Conservation (phyloP, 2,113 vertebrate species). For the Anthoscopus minutus region DNA sequence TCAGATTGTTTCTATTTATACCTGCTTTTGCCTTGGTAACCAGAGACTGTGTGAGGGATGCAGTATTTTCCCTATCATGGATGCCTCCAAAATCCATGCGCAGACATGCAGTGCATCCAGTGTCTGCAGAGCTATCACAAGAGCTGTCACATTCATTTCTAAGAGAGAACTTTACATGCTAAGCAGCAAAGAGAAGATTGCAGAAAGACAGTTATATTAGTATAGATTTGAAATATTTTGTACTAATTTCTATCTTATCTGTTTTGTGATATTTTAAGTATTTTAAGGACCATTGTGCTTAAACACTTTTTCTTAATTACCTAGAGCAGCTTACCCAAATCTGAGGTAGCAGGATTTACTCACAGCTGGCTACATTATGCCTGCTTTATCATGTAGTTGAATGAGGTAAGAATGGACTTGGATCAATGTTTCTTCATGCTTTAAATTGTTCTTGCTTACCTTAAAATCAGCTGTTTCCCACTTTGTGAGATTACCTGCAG, state of each 20-base stretch:
- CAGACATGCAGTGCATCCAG: background rate
- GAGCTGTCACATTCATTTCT: background rate
- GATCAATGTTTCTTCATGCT: background rate
- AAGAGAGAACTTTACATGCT: background rate
- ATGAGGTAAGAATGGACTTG: background rate
- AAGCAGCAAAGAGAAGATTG: background rate
- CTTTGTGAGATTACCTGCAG: background rate
- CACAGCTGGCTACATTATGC: background rate
- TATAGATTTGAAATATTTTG: background rate
- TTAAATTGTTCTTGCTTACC: background rate
- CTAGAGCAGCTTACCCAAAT: background rate
- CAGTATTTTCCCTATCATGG: background rate
- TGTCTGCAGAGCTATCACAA: background rate
- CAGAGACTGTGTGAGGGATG: background rate
- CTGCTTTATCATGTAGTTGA: background rate
- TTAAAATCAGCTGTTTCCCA: background rate
- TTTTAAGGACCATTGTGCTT: background rate
- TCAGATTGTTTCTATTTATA: slow-evolving; percentile 17
- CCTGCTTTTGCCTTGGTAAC: slow-evolving; percentile 53
- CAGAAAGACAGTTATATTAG: background rate
- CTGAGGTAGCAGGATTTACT: background rate
- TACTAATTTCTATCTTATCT: background rate
- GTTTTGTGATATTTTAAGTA: background rate
- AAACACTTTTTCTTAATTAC: background rate
- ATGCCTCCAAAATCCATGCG: background rate